phyloP scores from a whole-genome alignment of 2,888 invertebrate species.

The Caenorhabditis virilis region DNA sequence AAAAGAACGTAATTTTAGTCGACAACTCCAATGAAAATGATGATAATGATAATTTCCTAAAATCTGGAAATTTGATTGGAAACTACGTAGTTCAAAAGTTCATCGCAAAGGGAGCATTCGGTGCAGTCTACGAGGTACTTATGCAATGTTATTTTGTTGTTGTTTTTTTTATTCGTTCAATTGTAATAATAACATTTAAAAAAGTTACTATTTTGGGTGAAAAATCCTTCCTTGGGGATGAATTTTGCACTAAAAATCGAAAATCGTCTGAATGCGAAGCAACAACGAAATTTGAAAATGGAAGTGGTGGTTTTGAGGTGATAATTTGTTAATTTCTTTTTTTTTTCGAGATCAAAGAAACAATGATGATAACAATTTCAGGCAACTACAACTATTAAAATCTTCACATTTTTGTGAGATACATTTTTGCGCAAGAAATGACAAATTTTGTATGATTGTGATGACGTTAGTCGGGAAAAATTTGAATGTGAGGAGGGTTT shows the following conservation, averaged over 20 bases:
- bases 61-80: slow-evolving; percentile 14
- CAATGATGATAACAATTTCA: slow-evolving; percentile 1
- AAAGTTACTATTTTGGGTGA: not conserved
- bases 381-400: slow-evolving; percentile 7
- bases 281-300: slow-evolving; percentile 22
- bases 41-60: no score
- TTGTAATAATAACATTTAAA: no score
- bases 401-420: slow-evolving; percentile 25
- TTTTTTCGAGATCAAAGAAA: no score
- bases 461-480: slow-evolving; percentile 54
- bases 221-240: not conserved
- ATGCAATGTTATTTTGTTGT: not conserved
- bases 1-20: no score
- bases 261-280: no score
- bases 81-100: slow-evolving; percentile 24
- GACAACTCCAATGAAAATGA: no score
- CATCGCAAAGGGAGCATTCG: slow-evolving; percentile 45
- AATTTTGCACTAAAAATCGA: slow-evolving; percentile 32
- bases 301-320: slow-evolving; percentile 26
- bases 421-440: slow-evolving; percentile 16
- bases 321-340: not conserved
- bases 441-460: slow-evolving; percentile 48
- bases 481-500: slow-evolving; percentile 26
- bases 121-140: slow-evolving; percentile 49
- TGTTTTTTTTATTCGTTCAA: not conserved